These are phyloP conservation scores for Dicyrtoma fusca DNA, from an alignment of 2,888 invertebrate genomes.

Conservation along the genomic window DNA sequence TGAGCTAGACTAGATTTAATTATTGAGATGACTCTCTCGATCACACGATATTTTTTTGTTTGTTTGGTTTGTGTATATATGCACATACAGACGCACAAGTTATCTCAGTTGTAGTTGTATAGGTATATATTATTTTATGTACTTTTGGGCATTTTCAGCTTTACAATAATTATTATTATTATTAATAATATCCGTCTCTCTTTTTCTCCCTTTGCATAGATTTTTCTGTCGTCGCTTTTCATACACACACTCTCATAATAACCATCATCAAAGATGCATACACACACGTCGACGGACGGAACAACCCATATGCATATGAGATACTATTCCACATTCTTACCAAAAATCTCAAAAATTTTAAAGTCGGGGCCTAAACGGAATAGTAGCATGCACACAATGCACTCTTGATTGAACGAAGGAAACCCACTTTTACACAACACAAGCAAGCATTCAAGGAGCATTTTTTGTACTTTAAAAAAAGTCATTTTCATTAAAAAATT, in stretches of 20 bases:
- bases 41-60: background rate
- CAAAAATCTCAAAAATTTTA: background rate
- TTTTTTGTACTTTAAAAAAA: constrained; percentile 28
- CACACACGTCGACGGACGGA: constrained; percentile 5
- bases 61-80: no score
- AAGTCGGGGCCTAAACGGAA: constrained; percentile 2
- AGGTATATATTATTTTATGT: background rate
- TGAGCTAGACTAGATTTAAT: constrained; percentile 31
- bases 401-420: background rate
- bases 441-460: constrained; percentile 28
- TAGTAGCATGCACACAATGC: background rate
- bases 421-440: background rate
- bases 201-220: background rate
- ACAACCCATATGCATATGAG: background rate
- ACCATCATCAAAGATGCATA: background rate
- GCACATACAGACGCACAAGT: no score
- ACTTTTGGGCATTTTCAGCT: background rate
- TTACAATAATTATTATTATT: background rate
- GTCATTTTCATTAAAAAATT: constrained; percentile 15
- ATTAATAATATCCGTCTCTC: background rate
- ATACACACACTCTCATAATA: no score
- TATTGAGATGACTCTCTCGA: background rate
- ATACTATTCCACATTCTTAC: no score
- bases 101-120: no score
- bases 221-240: background rate